Evolutionary conservation across 2,797 vertebrate species (phyloP), one percentile per base, ranked within the genome.

Genomic region (Enteromius treurensis): DNA sequence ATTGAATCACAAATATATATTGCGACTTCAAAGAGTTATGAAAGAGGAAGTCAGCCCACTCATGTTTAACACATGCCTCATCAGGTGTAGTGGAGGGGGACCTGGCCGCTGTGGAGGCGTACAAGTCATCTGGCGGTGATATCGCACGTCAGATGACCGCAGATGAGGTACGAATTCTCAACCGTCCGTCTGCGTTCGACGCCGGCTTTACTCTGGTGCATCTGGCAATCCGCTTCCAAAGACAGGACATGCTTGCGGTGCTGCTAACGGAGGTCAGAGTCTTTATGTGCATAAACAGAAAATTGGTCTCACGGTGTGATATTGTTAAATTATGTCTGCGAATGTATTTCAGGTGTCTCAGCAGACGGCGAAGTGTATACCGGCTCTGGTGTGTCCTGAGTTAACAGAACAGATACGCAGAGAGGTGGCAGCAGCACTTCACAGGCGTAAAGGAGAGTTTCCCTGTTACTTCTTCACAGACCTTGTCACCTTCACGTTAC

Each of bases 1-100:
- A 47, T 34, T 62, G 40, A 60, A 34, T 78, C 29, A n/a, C 13
- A 51, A 67, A n/a, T 51, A 21, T 2, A 51, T 67, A 49, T 19
- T 15, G 77, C 47, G 26, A 47, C 32, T 40, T 74, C 55, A 75
- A 74, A 74, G 29, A n/a, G 32, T 21, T 64, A 42, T 81, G 29
- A 73, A 32, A 40, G 47, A 13, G n/a, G 32, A 74, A 42, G 37
- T 68, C 32, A 62, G 0, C 40, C 19, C 51, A 51, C 11, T 86
- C 11, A 65, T 67, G 15, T 75, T 14, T 75, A 42, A 8, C 2
- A 6, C 60, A 60, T 7, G 1, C 80, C 67, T 23, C 79, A 75
- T 13, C 90, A 99, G 98, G 98, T 76, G 97, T 99, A 1, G 97
- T 99, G n/a, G 98, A 99, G 90, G 98, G 98, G 10, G 98, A 99